phyloP scores from a whole-genome alignment of 2,113 vertebrate species.

The Ploceus nigricollis region DNA sequence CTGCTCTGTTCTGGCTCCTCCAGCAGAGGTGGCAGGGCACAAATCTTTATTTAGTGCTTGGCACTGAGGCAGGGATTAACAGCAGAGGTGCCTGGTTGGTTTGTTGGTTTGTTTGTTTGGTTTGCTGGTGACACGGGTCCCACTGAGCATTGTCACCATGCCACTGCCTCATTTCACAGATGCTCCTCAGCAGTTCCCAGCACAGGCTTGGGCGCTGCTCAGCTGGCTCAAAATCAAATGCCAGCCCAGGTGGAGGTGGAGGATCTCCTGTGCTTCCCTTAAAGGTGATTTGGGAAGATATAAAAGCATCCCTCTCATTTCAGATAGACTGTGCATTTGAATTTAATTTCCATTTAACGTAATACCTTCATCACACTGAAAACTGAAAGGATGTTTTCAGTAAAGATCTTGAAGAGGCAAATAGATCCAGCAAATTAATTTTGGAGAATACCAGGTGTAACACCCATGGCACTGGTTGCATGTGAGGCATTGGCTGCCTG shows the following conservation, averaged over 20 bases:
- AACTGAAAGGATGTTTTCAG: background rate
- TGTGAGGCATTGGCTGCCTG: background rate
- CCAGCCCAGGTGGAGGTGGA: background rate
- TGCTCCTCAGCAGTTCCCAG: background rate
- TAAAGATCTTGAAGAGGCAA: background rate
- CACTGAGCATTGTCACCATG: background rate
- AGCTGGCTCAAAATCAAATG: background rate
- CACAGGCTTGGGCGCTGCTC: background rate
- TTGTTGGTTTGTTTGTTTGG: background rate
- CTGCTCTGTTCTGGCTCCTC: background rate
- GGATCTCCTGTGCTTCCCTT: background rate
- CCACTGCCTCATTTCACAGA: background rate
- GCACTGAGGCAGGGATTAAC: background rate
- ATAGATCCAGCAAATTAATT: background rate
- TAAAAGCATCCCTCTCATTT: background rate
- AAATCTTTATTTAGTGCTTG: slow-evolving; percentile 1
- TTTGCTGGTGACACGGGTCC: background rate
- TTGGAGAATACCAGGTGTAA: background rate
- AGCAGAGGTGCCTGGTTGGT: background rate
- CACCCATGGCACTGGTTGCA: background rate
- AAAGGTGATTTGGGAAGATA: background rate
- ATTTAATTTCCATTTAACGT: background rate
- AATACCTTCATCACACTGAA: background rate
- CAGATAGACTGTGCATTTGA: background rate
- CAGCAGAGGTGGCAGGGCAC: background rate